Base-by-base conservation (phyloP, 2,797 vertebrate genomes). In the Fratercula arctica region DNA sequence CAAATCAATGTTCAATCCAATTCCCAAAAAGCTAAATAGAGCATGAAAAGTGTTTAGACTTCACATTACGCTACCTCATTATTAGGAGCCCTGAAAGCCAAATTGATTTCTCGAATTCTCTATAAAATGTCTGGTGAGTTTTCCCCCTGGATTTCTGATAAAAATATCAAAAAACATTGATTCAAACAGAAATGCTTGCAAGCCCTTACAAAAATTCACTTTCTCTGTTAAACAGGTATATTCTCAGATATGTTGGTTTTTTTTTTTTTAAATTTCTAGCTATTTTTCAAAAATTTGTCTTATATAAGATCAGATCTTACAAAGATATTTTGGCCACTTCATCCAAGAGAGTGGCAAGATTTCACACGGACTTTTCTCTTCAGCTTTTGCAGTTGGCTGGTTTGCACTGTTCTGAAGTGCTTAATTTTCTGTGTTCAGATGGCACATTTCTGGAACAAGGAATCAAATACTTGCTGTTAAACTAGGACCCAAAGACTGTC, bases 171-270 rank as follows among this genome's bases (percentile, higher is more conserved):
- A 56, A 14, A n/a, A 3, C 1, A 18, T 9, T 41, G 3, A 6
- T 53, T 81, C 59, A 25, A 87, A 60, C 3, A 45, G 6, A 74
- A 85, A 69, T 61, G 3, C 3, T 69, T 76, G 7, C 7, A 82
- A 69, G 6, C 5, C 24, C 31, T 68, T 61, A n/a, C 26, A 76
- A 81, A 70, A 72, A 56, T 20, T 43, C 4, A 35, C 10, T 43
- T 82, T 16, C 11, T 60, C 28, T 28, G 53, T 43, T 75, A 35
- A 60, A 48, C 4, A 57, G 5, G 7, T 7, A 59, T 57, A 21
- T 48, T 75, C 19, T 78, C 21, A 50, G 8, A 37, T n/a, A 26
- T 0, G 16, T 13, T 16, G 16, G 0, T 10, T 20, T 2, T 64
- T 73, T 35, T 77, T 14, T 13, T 41, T 41, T 41, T 78, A 4